Evolutionary conservation across 2,797 vertebrate species (phyloP).

Genomic region (Rhadinocentrus ornatus): DNA sequence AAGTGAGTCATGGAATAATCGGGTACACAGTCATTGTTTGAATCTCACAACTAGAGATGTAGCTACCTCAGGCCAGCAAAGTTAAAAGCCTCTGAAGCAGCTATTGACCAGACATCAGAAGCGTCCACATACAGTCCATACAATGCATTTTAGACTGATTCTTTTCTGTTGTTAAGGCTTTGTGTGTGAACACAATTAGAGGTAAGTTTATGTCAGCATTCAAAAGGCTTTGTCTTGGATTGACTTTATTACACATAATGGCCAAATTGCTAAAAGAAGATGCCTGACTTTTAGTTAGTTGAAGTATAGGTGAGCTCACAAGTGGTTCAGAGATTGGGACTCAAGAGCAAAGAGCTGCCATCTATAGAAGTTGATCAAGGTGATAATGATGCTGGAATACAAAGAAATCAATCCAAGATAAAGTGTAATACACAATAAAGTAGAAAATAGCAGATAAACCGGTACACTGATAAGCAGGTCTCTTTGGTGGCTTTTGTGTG

Average conservation of each 20-base stretch:
- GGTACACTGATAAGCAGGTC: neutral
- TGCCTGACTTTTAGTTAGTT: neutral
- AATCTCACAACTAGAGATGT: slow-evolving; percentile 40
- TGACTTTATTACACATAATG: neutral
- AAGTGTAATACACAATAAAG: neutral
- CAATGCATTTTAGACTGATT: slow-evolving; percentile 2
- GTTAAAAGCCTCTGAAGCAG: slow-evolving; percentile 37
- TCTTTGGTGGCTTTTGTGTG: neutral
- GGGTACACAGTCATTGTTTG: slow-evolving; percentile 29
- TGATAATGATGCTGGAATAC: neutral
- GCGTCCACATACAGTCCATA: slow-evolving; percentile 2
- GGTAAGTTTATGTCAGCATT: neutral
- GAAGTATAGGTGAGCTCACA: neutral
- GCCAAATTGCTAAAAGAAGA: neutral
- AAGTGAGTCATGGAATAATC: slow-evolving; percentile 41
- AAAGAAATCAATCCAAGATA: neutral
- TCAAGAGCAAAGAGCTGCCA: neutral
- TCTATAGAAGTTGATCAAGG: slow-evolving; percentile 1
- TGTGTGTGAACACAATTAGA: slow-evolving; percentile 8
- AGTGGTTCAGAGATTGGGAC: slow-evolving; percentile 11
- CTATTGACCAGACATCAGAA: slow-evolving; percentile 41
- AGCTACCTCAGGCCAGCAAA: slow-evolving; percentile 26
- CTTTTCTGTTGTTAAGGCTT: neutral
- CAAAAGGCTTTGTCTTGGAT: slow-evolving; percentile 1
- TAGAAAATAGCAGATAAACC: slow-evolving; percentile 5